These are phyloP conservation scores for Zaprionus lachaisei DNA, from an alignment of 1,140 invertebrate genomes.

Conservation along the genomic window DNA sequence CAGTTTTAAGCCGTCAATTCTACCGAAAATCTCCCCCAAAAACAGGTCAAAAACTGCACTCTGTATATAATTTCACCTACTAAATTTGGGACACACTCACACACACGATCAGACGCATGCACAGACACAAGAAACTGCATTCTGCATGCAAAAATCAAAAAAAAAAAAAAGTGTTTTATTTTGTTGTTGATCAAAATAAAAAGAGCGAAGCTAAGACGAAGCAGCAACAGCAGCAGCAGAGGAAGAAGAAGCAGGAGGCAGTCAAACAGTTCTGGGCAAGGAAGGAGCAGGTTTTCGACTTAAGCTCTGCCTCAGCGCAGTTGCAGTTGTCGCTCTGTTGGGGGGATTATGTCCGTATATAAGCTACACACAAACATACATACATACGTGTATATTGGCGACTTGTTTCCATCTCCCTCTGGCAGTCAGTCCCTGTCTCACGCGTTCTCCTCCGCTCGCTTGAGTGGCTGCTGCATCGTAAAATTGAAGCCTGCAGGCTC, in stretches of 20 bases:
- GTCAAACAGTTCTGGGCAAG: constrained; percentile 50
- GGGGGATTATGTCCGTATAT: constrained; percentile 48
- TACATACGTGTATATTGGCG: not conserved
- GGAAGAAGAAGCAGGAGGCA: constrained; percentile 1
- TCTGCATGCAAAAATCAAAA: constrained; percentile 30
- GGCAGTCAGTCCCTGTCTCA: not conserved
- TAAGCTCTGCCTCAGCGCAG: constrained; percentile 27
- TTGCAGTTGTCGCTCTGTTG: constrained; percentile 47
- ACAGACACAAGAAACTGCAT: constrained; percentile 25
- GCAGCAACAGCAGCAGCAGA: constrained; percentile 14
- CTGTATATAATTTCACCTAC: constrained; percentile 47
- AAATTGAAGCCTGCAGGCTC: constrained; percentile 12
- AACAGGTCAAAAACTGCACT: constrained; percentile 42
- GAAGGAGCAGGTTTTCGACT: constrained; percentile 66
- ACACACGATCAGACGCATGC: constrained; percentile 6
- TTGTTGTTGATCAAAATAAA: constrained; percentile 17
- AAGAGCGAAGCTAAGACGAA: constrained; percentile 14
- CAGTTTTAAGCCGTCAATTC: constrained; percentile 22
- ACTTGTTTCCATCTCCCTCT: constrained; percentile 1
- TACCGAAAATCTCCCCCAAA: constrained; percentile 22
- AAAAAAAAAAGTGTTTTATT: constrained; percentile 9
- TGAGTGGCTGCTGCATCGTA: constrained; percentile 9
- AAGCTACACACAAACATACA: constrained; percentile 10
- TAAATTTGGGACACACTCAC: constrained; percentile 48
- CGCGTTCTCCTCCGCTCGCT: not conserved